phyloP scores from a whole-genome alignment of 2,888 invertebrate genomes.

The Lamproptera curius region DNA sequence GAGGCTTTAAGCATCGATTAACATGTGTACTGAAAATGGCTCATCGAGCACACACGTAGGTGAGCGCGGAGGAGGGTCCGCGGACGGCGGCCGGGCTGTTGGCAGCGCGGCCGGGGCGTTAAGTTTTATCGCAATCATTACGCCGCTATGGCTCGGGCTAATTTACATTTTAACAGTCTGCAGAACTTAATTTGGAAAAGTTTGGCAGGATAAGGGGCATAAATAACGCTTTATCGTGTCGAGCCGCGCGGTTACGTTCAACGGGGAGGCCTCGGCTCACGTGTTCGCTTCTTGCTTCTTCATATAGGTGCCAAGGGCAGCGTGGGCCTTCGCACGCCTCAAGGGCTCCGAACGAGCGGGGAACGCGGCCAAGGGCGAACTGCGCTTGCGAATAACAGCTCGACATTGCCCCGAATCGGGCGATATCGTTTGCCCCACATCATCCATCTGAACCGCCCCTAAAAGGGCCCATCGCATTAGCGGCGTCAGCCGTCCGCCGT shows the following conservation, averaged over 20 bases:
- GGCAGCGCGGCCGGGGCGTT: not conserved
- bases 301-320: not conserved
- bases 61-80: too few species aligned
- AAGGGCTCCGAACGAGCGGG: too few species aligned
- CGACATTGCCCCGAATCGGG: too few species aligned
- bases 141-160: not conserved
- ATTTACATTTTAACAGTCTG: slow-evolving; percentile 1
- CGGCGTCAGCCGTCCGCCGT: not conserved
- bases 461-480: not conserved
- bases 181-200: slow-evolving; percentile 2
- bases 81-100: too few species aligned
- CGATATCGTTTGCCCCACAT: not conserved
- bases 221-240: slow-evolving; percentile 6
- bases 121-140: slow-evolving; percentile 2
- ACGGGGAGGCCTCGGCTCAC: not conserved
- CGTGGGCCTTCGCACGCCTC: not conserved
- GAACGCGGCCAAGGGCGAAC: too few species aligned
- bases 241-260: not conserved
- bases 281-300: not conserved
- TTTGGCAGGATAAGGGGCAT: slow-evolving; percentile 4
- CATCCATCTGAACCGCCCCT: not conserved
- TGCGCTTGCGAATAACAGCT: too few species aligned
- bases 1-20: too few species aligned
- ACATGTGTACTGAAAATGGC: too few species aligned
- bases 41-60: too few species aligned